Conservation (phyloP, 2,113 vertebrate genomes). For the Sinocyclocheilus maitianheensis region DNA sequence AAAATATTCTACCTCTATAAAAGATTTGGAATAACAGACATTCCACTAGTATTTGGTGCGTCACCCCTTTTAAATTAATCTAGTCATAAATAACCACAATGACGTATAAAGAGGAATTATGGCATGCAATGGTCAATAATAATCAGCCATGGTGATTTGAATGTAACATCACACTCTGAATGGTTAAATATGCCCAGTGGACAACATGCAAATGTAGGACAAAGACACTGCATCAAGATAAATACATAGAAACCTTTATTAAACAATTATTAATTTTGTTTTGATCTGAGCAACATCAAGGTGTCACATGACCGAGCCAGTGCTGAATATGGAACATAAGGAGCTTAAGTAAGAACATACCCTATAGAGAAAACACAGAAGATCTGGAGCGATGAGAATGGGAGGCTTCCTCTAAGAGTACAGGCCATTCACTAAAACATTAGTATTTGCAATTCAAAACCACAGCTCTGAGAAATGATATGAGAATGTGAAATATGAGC, state of each 20-base stretch:
- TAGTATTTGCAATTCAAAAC: background rate
- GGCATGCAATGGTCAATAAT: background rate
- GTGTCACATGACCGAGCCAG: conserved; percentile 24
- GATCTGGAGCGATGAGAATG: background rate
- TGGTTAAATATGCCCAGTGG: background rate
- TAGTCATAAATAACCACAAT: background rate
- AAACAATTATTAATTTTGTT: conserved; percentile 44
- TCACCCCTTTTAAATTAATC: background rate
- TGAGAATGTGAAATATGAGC: background rate
- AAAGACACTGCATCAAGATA: background rate
- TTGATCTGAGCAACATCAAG: conserved; percentile 39
- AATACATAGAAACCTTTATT: conserved; percentile 67
- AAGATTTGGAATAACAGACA: too few relatives aligned
- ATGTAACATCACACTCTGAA: background rate
- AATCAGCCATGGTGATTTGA: background rate
- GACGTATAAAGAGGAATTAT: background rate
- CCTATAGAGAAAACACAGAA: background rate
- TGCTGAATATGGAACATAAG: conserved; percentile 13
- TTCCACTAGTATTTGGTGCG: background rate
- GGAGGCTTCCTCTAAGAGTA: background rate
- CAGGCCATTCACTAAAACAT: background rate
- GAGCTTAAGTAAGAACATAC: background rate
- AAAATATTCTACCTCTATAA: too few relatives aligned
- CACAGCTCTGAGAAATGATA: background rate
- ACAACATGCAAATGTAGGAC: background rate